Percentiles rank a stretch among this genome's conserved stretches.
Evolutionary conservation across 2,888 invertebrate genomes (phyloP).

Genomic region (Pandemis heparana): DNA sequence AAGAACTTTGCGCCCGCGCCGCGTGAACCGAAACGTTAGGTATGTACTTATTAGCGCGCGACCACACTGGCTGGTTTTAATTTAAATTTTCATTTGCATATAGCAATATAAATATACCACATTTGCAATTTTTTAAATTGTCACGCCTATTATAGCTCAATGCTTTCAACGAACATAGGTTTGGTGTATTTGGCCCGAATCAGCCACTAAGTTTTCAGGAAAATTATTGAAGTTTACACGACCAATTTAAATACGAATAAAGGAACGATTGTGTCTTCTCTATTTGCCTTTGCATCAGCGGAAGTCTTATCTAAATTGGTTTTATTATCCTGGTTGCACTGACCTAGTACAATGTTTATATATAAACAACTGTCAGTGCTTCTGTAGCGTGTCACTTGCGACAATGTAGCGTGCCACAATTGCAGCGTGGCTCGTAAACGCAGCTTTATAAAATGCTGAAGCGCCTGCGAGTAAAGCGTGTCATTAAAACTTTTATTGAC

Average conservation of each 20-base stretch:
- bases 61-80: slow-evolving; percentile 35
- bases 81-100: slow-evolving; percentile 7
- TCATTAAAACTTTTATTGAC: slow-evolving; percentile 18
- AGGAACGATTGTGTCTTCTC: background rate
- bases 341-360: too few relatives aligned
- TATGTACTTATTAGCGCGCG: slow-evolving; percentile 31
- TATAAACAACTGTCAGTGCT: too few relatives aligned
- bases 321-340: too few relatives aligned
- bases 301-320: too few relatives aligned
- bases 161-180: too few relatives aligned
- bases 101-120: background rate
- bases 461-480: background rate
- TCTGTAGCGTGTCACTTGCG: too few relatives aligned
- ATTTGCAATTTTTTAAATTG: background rate
- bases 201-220: too few relatives aligned
- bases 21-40: slow-evolving; percentile 46
- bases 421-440: background rate
- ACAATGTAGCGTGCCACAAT: background rate
- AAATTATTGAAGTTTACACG: too few relatives aligned
- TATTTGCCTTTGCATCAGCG: background rate
- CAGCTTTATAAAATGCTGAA: background rate
- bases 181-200: too few relatives aligned
- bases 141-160: background rate
- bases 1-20: slow-evolving; percentile 21
- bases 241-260: too few relatives aligned